Evolutionary conservation across 2,113 vertebrate species (phyloP), one percentile per base, ranked within the genome.

Genomic region (Abramis brama): DNA sequence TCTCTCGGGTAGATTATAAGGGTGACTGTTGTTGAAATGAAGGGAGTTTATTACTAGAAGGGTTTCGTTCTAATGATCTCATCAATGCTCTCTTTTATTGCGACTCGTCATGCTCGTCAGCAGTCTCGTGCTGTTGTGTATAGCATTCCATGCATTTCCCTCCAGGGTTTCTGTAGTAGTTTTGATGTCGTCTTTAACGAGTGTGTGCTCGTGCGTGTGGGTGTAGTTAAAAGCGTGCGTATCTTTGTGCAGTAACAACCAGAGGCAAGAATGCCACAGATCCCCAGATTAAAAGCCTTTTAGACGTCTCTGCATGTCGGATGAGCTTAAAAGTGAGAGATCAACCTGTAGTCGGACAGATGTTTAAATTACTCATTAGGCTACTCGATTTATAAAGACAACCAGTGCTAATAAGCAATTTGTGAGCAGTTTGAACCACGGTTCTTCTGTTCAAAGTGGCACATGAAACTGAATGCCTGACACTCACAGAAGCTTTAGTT

Each of bases 131-230:
- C 47, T 21, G 75, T 15, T 19, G 36, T 57, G 50, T 57, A 19
- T 36, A 8, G 8, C 75, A 19, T 36, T 78, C 12, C 13, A 76
- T 30, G 74, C 25, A 0, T 76, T 77, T 78, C 27, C 75, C 75
- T 78, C 17, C 50, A 57, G 75, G 50, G 27, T 21, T 55, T 78
- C 25, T 78, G 75, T 50, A 2, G 50, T 30, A 60, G 77, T 79
- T 33, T 79, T 39, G 77, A 60, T 79, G 77, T 15, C 8, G 50
- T 47, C n/a, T 75, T 77, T 77, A 77, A 77, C 25, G 75, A 77
- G 50, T 19, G 47, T 3, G 36, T 4, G 9, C 68, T 71, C 9
- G 5, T 71, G 68, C 9, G 5, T 43, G 68, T 71, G 68, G 68
- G 68, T 71, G 68, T 43, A 55, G 75, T 77, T 77, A 50, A 75